Evolutionary conservation across 2,888 invertebrate species (phyloP).

Genomic region (Dusona sp.): DNA sequence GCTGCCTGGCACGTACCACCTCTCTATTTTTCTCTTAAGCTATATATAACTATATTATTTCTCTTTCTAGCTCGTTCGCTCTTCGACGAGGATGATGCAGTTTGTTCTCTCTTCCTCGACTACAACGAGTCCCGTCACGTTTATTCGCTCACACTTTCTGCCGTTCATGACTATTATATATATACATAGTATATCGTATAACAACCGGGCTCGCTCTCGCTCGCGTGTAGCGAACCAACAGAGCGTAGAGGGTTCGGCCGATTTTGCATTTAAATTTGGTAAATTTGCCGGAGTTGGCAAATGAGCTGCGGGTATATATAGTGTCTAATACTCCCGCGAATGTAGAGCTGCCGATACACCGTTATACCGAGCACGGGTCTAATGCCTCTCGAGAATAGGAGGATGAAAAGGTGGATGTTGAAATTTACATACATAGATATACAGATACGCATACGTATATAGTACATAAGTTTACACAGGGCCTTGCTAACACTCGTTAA

Average conservation of each 20-base stretch:
- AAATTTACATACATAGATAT: constrained; percentile 46
- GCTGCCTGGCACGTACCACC: constrained; percentile 62
- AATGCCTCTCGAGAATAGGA: constrained; percentile 77
- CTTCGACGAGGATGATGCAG: constrained; percentile 46
- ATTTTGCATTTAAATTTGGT: constrained; percentile 84
- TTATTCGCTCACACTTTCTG: constrained; percentile 66
- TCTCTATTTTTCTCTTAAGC: constrained; percentile 68
- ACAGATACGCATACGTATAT: constrained; percentile 19
- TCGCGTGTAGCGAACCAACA: constrained; percentile 62
- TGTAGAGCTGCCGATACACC: constrained; percentile 76
- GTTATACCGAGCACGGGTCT: constrained; percentile 70
- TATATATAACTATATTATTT: constrained; percentile 36
- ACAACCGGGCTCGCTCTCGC: constrained; percentile 28
- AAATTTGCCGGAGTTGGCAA: constrained; percentile 84
- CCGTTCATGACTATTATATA: constrained; percentile 32
- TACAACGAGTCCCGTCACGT: constrained; percentile 47
- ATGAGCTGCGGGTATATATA: constrained; percentile 82
- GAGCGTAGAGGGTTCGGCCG: constrained; percentile 76
- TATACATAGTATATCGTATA: constrained; percentile 37
- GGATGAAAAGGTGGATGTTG: constrained; percentile 41
- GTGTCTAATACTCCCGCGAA: constrained; percentile 80
- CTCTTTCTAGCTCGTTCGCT: constrained; percentile 63
- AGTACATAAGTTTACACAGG: constrained; percentile 67
- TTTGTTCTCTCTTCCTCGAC: constrained; percentile 58
- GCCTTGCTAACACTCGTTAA: constrained; percentile 63